Evolutionary conservation across 2,888 invertebrate species (phyloP), one percentile per base, ranked within the genome.

Genomic region (Petrolisthes cinctipes): DNA sequence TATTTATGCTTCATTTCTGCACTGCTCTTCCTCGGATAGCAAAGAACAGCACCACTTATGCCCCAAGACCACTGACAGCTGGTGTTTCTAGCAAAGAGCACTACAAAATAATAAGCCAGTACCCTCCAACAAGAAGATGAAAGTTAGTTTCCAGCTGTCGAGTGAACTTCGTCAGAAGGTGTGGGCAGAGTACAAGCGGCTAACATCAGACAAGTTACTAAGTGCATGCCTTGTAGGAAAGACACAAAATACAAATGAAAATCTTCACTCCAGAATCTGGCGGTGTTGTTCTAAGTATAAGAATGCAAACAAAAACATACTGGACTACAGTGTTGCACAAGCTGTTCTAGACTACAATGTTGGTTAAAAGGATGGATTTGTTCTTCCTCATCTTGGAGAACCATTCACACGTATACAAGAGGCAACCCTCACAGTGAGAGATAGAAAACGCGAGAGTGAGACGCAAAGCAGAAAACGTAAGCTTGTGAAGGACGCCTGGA

Each of bases 61-160:
- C 82, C 82, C 82, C 82, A 82, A 82, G 37, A 7, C 71, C 23
- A 20, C n/a, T 37, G 82, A 82, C 71, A 82, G 5, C 54, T 82
- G 71, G 20, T 82, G 82, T n/a, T 82, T 20, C 17, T 82, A 66
- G 17, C 68, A 82, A 82, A 82, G 5, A 82, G 66, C 82, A 23
- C n/a, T 17, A 17, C 68, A 37, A 66, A 82, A 71, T 14, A 82
- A 82, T 53, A 17, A 23, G 53, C 68, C 20, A 17, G 1, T 23
- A 61, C 68, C 66, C 51, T 51, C 37, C 9, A 4, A 82, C 53
- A 61, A 82, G 23, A 66, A 23, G 14, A 82, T 82, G 82, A 82
- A 82, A 51, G 82, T 82, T 6, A 56, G 23, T 1, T 82, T 82
- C 20, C 9, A n/a, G 17, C 23, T 82, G 14, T 23, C 82, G 61